phyloP scores from a whole-genome alignment of 2,888 invertebrate species.

The Neoascia interrupta region DNA sequence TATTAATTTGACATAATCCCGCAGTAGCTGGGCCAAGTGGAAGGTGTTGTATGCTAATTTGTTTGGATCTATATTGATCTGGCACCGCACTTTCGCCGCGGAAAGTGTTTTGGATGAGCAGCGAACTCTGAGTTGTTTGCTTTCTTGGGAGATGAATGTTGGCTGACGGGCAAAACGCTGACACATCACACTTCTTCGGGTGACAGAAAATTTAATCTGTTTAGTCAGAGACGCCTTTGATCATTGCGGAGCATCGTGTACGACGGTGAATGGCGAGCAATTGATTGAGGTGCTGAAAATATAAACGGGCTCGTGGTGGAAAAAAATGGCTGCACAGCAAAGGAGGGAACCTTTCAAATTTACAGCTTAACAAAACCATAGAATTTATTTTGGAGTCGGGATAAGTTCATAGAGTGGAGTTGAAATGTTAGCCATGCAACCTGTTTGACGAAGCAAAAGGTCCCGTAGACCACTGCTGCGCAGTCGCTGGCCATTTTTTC shows the following conservation, averaged over 20 bases:
- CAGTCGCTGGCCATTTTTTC: too few species aligned
- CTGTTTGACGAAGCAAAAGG: too few species aligned
- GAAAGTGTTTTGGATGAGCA: slow-evolving; percentile 34
- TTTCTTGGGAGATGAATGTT: slow-evolving; percentile 1
- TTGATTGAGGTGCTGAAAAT: slow-evolving; percentile 63
- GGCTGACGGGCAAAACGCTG: slow-evolving; percentile 48
- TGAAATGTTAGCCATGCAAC: too few species aligned
- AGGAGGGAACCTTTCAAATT: too few species aligned
- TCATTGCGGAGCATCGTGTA: slow-evolving; percentile 5
- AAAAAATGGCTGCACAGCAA: too few species aligned
- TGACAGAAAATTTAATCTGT: slow-evolving; percentile 40
- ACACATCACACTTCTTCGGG: slow-evolving; percentile 11
- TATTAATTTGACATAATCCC: slow-evolving; percentile 8
- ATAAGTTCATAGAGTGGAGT: too few species aligned
- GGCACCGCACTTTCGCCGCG: slow-evolving; percentile 7
- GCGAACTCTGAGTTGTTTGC: slow-evolving; percentile 3
- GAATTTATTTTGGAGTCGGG: too few species aligned
- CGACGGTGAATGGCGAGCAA: background rate
- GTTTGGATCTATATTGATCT: slow-evolving; percentile 20
- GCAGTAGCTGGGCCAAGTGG: slow-evolving; percentile 4
- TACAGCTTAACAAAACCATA: too few species aligned
- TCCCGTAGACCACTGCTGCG: too few species aligned
- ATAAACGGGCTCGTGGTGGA: slow-evolving; percentile 24
- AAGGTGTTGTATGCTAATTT: slow-evolving; percentile 47
- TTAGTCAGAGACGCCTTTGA: slow-evolving; percentile 47